Evolutionary conservation across 2,888 invertebrate genomes (phyloP).

Genomic region (Chaetoderma sp.): DNA sequence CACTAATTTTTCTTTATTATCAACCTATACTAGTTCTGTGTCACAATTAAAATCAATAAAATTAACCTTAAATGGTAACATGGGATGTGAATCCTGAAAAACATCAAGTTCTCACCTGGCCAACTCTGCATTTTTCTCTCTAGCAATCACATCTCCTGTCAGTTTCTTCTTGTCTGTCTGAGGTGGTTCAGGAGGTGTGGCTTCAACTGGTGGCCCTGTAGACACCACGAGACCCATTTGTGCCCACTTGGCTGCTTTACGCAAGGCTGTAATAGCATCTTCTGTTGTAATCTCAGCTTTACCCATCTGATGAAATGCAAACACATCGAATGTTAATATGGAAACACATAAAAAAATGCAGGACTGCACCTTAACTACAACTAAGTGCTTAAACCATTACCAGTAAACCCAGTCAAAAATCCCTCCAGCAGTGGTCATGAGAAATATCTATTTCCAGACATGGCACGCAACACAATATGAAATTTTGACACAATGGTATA

Average conservation of each 20-base stretch:
- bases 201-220: conserved; percentile 63
- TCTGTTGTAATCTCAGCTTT: conserved; percentile 67
- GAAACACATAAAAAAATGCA: too few species aligned
- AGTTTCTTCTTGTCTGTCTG: conserved; percentile 63
- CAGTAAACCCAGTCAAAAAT: too few species aligned
- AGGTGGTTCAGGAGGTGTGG: conserved; percentile 41
- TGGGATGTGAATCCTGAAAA: neutral
- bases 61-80: neutral
- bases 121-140: conserved; percentile 67
- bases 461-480: too few species aligned
- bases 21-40: neutral
- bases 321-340: neutral
- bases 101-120: too few species aligned
- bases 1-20: neutral
- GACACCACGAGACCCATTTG: conserved; percentile 68
- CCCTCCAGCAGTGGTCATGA: too few species aligned
- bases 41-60: neutral
- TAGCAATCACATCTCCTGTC: conserved; percentile 62
- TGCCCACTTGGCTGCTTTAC: conserved; percentile 68
- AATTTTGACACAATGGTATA: too few species aligned
- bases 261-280: conserved; percentile 63
- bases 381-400: too few species aligned
- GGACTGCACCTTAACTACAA: too few species aligned
- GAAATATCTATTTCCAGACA: too few species aligned
- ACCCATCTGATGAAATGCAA: conserved; percentile 49